phyloP scores from a whole-genome alignment of 2,797 vertebrate species.

The Pseudochromis fuscus region DNA sequence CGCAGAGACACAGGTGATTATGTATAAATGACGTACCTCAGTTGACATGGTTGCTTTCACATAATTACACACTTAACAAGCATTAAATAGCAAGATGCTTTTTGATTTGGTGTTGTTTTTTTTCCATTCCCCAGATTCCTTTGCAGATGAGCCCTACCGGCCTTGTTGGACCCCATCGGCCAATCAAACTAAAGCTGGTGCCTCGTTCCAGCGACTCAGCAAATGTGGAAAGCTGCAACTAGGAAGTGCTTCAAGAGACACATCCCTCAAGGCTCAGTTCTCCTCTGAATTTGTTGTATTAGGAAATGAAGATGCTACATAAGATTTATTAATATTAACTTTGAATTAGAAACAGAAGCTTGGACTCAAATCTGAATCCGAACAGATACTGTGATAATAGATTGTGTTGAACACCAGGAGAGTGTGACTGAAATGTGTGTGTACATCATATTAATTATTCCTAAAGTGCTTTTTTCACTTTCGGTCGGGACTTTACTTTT shows the following conservation, averaged over 20 bases:
- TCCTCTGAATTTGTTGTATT: not conserved
- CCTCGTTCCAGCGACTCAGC: constrained; percentile 46
- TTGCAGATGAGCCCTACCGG: constrained; percentile 65
- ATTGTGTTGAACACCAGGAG: too few species aligned
- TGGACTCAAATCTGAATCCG: not conserved
- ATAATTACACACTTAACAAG: not conserved
- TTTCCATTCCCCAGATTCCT: constrained; percentile 77
- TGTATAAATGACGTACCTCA: not conserved
- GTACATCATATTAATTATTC: too few species aligned
- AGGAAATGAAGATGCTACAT: not conserved
- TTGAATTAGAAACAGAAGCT: not conserved
- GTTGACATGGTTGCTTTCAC: not conserved
- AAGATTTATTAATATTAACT: not conserved
- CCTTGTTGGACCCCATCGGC: constrained; percentile 75
- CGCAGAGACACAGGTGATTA: constrained; percentile 81
- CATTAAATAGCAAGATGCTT: not conserved
- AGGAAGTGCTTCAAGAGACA: not conserved
- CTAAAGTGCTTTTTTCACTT: too few species aligned
- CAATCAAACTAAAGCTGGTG: constrained; percentile 82
- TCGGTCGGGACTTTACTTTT: too few species aligned
- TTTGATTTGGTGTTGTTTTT: constrained; percentile 8
- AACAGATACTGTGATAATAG: too few species aligned
- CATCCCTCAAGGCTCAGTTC: not conserved
- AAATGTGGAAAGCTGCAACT: constrained; percentile 4
- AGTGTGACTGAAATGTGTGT: too few species aligned